A percentile compares a stretch with the other conserved stretches of the same genome.
Evolutionary conservation across 2,888 invertebrate species (phyloP).

Genomic region (Caenorhabditis macrosperma): DNA sequence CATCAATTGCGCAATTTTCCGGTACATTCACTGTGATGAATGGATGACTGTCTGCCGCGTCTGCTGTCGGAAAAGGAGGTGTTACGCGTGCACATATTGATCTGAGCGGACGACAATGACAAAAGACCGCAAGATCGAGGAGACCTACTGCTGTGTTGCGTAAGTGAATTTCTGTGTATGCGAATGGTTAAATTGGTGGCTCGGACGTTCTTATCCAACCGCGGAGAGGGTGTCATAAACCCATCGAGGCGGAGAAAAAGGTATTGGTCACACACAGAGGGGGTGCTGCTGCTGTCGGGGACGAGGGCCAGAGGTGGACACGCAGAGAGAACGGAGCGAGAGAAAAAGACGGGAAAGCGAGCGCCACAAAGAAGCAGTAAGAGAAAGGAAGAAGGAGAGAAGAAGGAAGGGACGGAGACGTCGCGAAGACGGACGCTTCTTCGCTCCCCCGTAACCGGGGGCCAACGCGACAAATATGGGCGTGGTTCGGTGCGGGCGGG

Average conservation of each 20-base stretch:
- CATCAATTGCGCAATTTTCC: constrained; percentile 32
- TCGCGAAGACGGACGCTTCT: constrained; percentile 21
- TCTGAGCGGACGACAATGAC: constrained; percentile 2
- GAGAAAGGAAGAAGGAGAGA: constrained; percentile 7
- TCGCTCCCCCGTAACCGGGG: constrained; percentile 10
- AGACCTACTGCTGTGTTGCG: not conserved
- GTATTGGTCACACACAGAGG: constrained; percentile 25
- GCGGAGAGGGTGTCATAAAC: constrained; percentile 27
- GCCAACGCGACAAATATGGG: constrained; percentile 32
- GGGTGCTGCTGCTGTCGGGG: constrained; percentile 8
- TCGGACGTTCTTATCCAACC: not conserved
- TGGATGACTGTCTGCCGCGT: constrained; percentile 5
- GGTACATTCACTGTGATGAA: constrained; percentile 27
- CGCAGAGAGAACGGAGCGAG: constrained; percentile 2
- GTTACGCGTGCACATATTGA: constrained; percentile 4
- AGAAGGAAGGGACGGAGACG: constrained; percentile 25
- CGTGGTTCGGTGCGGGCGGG: constrained; percentile 26
- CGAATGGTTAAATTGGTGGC: not conserved
- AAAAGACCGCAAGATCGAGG: not conserved
- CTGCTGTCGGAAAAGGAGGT: not conserved
- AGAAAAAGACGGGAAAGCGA: constrained; percentile 15
- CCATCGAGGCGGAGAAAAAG: constrained; percentile 38
- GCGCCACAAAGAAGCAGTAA: constrained; percentile 36
- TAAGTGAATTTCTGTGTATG: not conserved
- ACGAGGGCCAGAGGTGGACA: constrained; percentile 6